A percentile compares a stretch with the other conserved stretches of the same genome.
phyloP scores from a whole-genome alignment of 2,113 vertebrate species.

The Erythrocebus patas region DNA sequence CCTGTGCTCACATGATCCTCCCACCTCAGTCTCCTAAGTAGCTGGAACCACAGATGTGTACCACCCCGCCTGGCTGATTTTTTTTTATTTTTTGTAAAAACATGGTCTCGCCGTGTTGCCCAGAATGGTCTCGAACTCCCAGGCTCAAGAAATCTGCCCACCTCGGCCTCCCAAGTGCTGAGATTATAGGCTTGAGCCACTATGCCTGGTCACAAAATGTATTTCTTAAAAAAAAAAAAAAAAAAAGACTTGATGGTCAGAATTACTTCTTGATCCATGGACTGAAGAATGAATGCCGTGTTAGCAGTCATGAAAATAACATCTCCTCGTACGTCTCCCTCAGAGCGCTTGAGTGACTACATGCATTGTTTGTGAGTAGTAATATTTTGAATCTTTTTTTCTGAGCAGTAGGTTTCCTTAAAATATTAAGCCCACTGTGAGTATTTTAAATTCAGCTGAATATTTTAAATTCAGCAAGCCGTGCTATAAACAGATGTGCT shows the following conservation, averaged over 20 bases:
- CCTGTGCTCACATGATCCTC: too few species aligned
- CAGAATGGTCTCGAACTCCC: too few species aligned
- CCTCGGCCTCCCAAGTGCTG: too few species aligned
- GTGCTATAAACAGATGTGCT: neutral
- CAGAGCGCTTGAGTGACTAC: neutral
- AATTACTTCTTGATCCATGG: neutral
- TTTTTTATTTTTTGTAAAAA: too few species aligned
- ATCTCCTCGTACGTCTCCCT: neutral
- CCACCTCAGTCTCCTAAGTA: too few species aligned
- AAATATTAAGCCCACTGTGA: neutral
- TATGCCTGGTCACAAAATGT: neutral
- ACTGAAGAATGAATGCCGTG: neutral
- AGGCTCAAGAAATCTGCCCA: too few species aligned
- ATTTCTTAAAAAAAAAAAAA: neutral
- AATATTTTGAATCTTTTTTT: neutral
- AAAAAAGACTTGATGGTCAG: neutral
- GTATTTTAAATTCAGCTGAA: too few species aligned
- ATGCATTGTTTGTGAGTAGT: neutral
- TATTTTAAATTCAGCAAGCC: too few species aligned
- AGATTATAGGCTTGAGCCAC: too few species aligned
- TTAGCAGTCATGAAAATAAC: neutral
- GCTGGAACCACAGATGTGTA: too few species aligned
- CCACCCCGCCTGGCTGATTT: too few species aligned
- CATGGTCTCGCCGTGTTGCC: too few species aligned
- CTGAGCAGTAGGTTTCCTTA: neutral